Percentiles rank a stretch among this genome's conserved stretches.
Evolutionary conservation across 1,140 invertebrate genomes (phyloP).

Genomic region (Trichonephila clavipes): DNA sequence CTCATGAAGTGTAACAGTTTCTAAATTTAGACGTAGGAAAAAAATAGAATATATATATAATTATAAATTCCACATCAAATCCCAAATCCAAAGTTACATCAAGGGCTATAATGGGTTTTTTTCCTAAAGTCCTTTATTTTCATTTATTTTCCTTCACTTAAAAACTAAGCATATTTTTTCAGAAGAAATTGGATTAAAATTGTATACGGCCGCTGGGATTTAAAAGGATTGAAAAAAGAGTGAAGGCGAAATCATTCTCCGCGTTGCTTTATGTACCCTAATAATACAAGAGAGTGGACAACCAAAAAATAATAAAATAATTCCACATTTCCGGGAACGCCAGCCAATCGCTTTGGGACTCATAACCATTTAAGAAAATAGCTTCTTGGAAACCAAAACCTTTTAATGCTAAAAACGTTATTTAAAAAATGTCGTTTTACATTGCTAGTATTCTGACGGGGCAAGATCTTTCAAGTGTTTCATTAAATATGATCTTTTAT

Average conservation of each 20-base stretch:
- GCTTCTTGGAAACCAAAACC: background rate
- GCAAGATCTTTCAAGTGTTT: background rate
- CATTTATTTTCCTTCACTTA: background rate
- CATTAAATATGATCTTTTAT: background rate
- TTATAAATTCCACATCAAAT: no score
- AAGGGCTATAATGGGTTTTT: background rate
- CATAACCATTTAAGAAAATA: conserved; percentile 4
- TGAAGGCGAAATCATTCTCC: background rate
- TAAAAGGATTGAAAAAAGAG: background rate
- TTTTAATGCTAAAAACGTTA: background rate
- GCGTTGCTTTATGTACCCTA: background rate
- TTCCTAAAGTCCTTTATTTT: background rate
- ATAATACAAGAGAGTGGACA: background rate
- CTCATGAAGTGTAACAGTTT: no score
- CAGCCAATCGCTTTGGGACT: background rate
- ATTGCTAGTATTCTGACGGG: background rate
- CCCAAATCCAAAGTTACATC: no score
- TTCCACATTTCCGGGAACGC: no score
- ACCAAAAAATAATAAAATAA: background rate
- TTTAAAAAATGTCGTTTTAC: background rate
- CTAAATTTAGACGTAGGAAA: no score
- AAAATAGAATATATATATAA: no score
- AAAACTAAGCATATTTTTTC: background rate
- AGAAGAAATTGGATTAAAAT: background rate
- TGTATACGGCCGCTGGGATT: background rate